Percentiles rank a stretch among this genome's conserved stretches.
phyloP scores from a whole-genome alignment of 2,888 invertebrate species.

The Portevinia maculata region DNA sequence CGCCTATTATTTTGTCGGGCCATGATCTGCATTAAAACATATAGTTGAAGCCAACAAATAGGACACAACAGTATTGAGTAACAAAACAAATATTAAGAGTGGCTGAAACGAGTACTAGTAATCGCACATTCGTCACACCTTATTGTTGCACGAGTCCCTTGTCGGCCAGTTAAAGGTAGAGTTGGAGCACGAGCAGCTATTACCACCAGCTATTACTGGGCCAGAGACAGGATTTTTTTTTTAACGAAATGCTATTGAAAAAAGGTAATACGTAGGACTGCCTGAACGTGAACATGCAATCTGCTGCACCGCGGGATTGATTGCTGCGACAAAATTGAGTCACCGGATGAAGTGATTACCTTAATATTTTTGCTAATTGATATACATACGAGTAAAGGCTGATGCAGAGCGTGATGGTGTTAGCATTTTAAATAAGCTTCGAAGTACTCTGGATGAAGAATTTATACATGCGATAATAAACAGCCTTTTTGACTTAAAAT shows the following conservation, averaged over 20 bases:
- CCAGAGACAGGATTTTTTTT: background rate
- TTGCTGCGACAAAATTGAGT: conserved; percentile 62
- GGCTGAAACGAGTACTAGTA: conserved; percentile 26
- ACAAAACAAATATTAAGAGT: conserved; percentile 38
- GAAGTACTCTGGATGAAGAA: conserved; percentile 6
- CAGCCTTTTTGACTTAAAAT: conserved; percentile 16
- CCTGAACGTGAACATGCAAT: conserved; percentile 32
- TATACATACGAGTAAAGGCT: background rate
- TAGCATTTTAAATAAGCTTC: conserved; percentile 42
- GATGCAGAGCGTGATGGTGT: conserved; percentile 10
- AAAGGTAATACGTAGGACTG: conserved; percentile 39
- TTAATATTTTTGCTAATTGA: conserved; percentile 7
- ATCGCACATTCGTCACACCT: conserved; percentile 56
- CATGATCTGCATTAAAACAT: conserved; percentile 25
- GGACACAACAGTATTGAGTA: conserved; percentile 15
- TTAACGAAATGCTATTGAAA: conserved; percentile 38
- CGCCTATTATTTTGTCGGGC: conserved; percentile 36
- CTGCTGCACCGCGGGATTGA: conserved; percentile 52
- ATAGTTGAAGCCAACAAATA: conserved; percentile 5
- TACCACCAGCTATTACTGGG: background rate
- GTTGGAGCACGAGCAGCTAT: conserved; percentile 32
- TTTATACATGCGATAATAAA: too few relatives aligned
- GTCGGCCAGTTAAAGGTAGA: background rate
- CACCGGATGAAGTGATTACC: conserved; percentile 66
- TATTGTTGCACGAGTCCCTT: conserved; percentile 49